Evolutionary conservation across 2,888 invertebrate species (phyloP).

Genomic region (Miltochrista miniata): DNA sequence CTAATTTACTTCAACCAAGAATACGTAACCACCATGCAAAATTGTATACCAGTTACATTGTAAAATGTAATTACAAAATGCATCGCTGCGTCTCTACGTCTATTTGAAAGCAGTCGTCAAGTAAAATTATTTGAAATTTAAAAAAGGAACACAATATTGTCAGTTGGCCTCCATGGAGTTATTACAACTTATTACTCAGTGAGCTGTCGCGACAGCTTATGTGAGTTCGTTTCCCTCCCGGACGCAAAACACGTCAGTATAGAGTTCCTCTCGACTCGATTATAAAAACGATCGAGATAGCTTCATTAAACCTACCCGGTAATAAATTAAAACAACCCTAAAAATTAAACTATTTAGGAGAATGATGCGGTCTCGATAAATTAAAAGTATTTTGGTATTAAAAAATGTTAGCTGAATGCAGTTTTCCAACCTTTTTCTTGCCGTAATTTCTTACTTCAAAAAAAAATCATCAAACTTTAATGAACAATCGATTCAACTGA

Average conservation of each 20-base stretch:
- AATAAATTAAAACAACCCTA: conserved; percentile 3
- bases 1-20: background rate
- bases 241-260: conserved; percentile 46
- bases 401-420: conserved; percentile 14
- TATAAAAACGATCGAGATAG: background rate
- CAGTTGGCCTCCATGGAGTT: conserved; percentile 36
- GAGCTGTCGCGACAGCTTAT: conserved; percentile 58
- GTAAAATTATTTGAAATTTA: conserved; percentile 2
- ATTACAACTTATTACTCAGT: conserved; percentile 56
- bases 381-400: background rate
- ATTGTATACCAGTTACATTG: background rate
- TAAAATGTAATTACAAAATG: conserved; percentile 1
- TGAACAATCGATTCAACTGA: conserved; percentile 8
- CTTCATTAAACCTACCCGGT: background rate
- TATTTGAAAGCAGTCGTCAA: background rate
- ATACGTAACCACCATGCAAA: background rate
- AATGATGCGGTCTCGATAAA: background rate
- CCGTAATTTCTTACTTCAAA: too few relatives aligned
- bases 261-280: conserved; percentile 2
- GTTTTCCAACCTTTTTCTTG: too few relatives aligned
- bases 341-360: too few relatives aligned
- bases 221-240: conserved; percentile 61
- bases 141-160: conserved; percentile 26
- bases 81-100: background rate
- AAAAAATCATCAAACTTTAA: background rate